Base-by-base conservation (phyloP, 1,140 invertebrate genomes). In the Saccostrea cuccullata region DNA sequence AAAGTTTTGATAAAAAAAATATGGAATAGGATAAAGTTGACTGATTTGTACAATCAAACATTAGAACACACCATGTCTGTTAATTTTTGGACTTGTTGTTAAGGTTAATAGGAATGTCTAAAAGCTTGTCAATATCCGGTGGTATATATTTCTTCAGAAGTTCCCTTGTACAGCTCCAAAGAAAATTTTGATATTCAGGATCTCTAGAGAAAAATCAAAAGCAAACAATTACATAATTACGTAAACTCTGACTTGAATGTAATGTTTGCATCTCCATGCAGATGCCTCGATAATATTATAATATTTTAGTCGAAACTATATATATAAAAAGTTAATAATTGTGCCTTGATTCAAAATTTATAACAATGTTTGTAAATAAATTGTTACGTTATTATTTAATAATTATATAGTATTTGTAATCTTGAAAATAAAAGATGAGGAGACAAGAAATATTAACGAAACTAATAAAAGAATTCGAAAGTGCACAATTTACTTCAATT, bases 91-190 rank as follows among this genome's bases (percentile, higher is more conserved):
- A 26, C 17, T 77, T 77, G 26, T 77, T 77, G 70, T 77, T 77
- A 9, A 17, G 13, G 15, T 77, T 26, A 17, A 77, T 11, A 0
- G 23, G 30, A 3, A 77, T 17, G 15, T 77, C 70, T 26, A 85
- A 36, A 11, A 85, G 55, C 23, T 85, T 85, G 56, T 85, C 84
- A 13, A 89, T 86, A 0, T 87, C 86, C 4, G 70, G 23, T 13
- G 67, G 17, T 5, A 89, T 73, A 55, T 87, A 86, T 12, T 82
- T 55, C 82, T 85, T 85, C 36, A 90, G 70, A 36, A 85, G 30
- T 55, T 90, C 89, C 64, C 84, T 56, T 2, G 89, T 89, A 20
- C 23, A 64, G 67, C 85, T 56, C n/a, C 85, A 87, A 3, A 90
- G 60, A 30, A 86, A 87, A 17, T 85, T 56, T 64, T 88, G 87